These are phyloP conservation scores for Homarus americanus DNA, from an alignment of 1,140 invertebrate species.

Conservation along the genomic window DNA sequence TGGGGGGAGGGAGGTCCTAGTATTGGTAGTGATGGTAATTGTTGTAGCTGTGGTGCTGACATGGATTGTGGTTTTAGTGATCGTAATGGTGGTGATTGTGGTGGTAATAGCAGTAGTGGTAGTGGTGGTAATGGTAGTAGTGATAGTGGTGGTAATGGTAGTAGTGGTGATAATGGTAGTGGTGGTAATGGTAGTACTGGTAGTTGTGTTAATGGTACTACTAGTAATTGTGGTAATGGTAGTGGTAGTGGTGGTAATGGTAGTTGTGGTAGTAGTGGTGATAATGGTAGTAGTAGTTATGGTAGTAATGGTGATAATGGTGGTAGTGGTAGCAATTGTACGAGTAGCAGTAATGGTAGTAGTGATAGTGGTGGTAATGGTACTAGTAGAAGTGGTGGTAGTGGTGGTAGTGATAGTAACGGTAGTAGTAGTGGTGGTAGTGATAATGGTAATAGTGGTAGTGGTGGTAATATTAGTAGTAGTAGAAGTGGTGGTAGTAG, in stretches of 20 bases:
- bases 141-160: not conserved
- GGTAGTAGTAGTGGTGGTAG: not conserved
- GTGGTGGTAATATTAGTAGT: not conserved
- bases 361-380: not conserved
- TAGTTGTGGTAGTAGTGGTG: constrained; percentile 14
- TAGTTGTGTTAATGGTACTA: too few relatives aligned
- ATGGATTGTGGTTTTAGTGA: not conserved
- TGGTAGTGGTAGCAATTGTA: not conserved
- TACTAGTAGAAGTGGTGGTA: not conserved
- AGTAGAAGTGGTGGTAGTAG: not conserved
- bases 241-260: not conserved
- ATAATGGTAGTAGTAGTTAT: not conserved
- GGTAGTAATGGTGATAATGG: not conserved
- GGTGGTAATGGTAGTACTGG: not conserved
- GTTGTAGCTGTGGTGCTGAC: not conserved
- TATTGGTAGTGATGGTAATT: too few relatives aligned
- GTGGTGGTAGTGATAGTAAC: not conserved
- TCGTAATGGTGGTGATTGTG: not conserved
- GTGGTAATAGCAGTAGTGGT: too few relatives aligned
- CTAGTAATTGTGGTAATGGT: not conserved
- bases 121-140: not conserved
- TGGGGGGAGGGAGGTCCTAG: too few relatives aligned
- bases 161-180: not conserved
- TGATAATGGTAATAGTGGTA: not conserved
- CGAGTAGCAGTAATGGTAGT: not conserved